A percentile compares a stretch with the other conserved stretches of the same genome.
These are phyloP conservation scores for Hucho hucho DNA, from an alignment of 2,113 vertebrate species.

Conservation along the genomic window DNA sequence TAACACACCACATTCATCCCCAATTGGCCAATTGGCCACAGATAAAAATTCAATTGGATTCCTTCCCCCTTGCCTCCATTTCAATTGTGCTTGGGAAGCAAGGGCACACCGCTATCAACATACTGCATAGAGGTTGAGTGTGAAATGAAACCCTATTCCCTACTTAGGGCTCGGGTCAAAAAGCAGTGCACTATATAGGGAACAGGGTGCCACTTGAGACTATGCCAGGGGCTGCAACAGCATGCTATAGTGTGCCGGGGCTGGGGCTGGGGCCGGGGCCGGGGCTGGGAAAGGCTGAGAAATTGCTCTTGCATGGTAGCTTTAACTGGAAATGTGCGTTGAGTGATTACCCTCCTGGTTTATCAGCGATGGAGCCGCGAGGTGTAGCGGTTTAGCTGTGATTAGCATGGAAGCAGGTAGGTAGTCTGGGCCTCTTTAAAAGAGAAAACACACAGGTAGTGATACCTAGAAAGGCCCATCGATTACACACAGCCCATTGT, in stretches of 20 bases:
- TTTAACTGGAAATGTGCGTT: not conserved
- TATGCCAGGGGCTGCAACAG: not conserved
- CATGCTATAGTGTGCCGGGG: not conserved
- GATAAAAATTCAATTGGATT: slow-evolving; percentile 46
- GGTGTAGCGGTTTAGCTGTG: slow-evolving; percentile 6
- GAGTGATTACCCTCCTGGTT: slow-evolving; percentile 27
- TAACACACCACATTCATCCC: slow-evolving; percentile 50
- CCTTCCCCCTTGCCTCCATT: slow-evolving; percentile 22
- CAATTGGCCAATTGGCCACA: slow-evolving; percentile 39
- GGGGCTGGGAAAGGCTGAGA: not conserved
- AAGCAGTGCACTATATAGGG: too few species aligned
- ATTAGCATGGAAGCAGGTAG: slow-evolving; percentile 34
- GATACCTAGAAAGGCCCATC: not conserved
- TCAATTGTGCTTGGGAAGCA: slow-evolving; percentile 13
- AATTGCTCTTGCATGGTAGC: not conserved
- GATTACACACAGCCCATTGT: slow-evolving; percentile 12
- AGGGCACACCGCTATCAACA: too few species aligned
- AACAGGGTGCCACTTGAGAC: too few species aligned
- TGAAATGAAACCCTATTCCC: not conserved
- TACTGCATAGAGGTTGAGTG: too few species aligned
- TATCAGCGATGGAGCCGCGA: slow-evolving; percentile 29
- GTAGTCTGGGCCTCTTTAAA: slow-evolving; percentile 2
- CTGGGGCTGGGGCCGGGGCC: too few species aligned
- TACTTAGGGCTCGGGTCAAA: not conserved
- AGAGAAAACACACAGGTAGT: not conserved